phyloP scores from a whole-genome alignment of 2,113 vertebrate species.

The Leuciscus idus region DNA sequence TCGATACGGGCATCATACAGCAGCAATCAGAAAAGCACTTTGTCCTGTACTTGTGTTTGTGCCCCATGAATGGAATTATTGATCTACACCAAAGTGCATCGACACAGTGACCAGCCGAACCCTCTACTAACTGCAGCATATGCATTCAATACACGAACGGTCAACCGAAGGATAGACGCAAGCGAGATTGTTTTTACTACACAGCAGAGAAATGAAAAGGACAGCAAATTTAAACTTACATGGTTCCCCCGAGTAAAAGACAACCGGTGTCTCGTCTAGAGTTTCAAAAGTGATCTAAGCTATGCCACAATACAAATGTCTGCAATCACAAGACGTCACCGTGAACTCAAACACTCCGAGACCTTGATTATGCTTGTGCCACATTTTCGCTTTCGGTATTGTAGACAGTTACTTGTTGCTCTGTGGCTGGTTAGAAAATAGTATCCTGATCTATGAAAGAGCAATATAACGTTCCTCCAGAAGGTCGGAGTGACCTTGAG shows the following conservation, averaged over 20 bases:
- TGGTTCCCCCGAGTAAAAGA: background rate
- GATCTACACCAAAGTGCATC: slow-evolving; percentile 31
- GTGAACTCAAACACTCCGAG: background rate
- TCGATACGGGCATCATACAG: slow-evolving; percentile 45
- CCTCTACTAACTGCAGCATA: slow-evolving; percentile 34
- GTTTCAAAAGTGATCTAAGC: background rate
- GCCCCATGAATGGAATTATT: slow-evolving; percentile 48
- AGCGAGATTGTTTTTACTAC: background rate
- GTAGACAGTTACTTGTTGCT: background rate
- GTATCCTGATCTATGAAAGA: background rate
- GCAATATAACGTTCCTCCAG: background rate
- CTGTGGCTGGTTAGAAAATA: background rate
- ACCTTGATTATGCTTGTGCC: background rate
- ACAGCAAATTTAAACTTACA: background rate
- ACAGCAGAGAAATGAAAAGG: background rate
- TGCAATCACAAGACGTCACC: background rate
- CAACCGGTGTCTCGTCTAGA: background rate
- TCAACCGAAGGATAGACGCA: background rate
- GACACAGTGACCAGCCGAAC: slow-evolving; percentile 30
- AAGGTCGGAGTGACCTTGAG: slow-evolving; percentile 14
- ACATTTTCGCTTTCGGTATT: background rate
- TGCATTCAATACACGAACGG: slow-evolving; percentile 12
- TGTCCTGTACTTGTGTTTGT: slow-evolving; percentile 50
- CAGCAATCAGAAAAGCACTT: slow-evolving; percentile 58
- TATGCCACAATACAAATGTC: background rate